Base-by-base conservation (phyloP, 1,140 invertebrate species). In the Glomeris maerens region DNA sequence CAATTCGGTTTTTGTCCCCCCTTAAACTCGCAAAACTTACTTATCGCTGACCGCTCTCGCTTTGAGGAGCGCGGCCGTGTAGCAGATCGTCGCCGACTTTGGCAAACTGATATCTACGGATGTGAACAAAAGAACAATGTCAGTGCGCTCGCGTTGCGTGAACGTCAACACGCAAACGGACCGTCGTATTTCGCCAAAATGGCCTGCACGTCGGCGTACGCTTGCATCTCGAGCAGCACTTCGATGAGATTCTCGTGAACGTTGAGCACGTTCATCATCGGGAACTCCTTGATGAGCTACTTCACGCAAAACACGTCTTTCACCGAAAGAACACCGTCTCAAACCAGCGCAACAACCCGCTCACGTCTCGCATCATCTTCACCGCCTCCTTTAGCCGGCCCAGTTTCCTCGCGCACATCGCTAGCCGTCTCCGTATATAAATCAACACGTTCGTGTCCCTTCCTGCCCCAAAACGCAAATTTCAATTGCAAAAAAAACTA, bases 241-340 rank as follows among this genome's bases (percentile, higher is more conserved):
- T 98, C 94, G 61, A 98, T 89, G 38, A 98, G 72, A 73, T 98
- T 98, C 72, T 98, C 94, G 67, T 97, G 94, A 47, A 96, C 88
- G 63, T 93, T 91, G 50, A 97, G 76, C 29, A 93, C 83, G 68
- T 88, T 92, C 79, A 96, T 84, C 59, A 93, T 90, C n/a, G 87
- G 85, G 59, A 93, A 90, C 74, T 98, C 94, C 73, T 96, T 96
- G 22, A 92, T 91, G 41, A 97, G 70, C 79, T 81, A 64, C 40
- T 68, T 70, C 39, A 38, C 53, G 49, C 40, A 53, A 56, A 58
- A 29, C 28, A 49, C 2, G 25, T 47, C 54, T 45, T 48, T 36
- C 17, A 36, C 31, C 17, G 17, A 10, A 36, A 36, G 10, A 36
- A 10, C 17, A 36, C 31, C 17, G 10, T 17, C 10, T 36, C 10